Base-by-base conservation (phyloP, 2,888 invertebrate genomes). In the Pseudococcus jackbeardsleyi region DNA sequence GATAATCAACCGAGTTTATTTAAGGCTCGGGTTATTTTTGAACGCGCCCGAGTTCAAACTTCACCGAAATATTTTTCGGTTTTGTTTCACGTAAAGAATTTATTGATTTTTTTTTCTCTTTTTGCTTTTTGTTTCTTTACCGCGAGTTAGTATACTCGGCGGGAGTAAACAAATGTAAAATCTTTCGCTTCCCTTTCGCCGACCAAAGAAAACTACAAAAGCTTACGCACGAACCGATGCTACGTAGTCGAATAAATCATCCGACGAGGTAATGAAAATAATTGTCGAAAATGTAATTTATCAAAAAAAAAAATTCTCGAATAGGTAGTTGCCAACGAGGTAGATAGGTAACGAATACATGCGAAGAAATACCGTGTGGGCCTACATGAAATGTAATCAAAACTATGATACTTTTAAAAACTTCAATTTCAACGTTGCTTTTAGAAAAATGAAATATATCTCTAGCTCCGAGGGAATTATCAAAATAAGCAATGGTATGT, bases 1-100 rank as follows among this genome's bases (percentile, higher is more conserved):
- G 68, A 72, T 72, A 72, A 72, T 72, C 68, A 72, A 72, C 68
- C 68, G 68, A 72, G 68, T 72, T 72, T 72, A 72, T 72, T 72
- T 72, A 72, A 72, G 68, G 68, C 33, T 7, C 2, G 26, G 59
- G 68, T 72, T 72, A 72, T 72, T 72, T 72, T 72, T 72, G 68
- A 72, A 72, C 68, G 33, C 11, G 68, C 26, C 15, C 19, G 17
- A 15, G 22, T 72, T 12, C 33, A 26, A 33, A 33, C 26, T 33
- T 33, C 68, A 5, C 15, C 4, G 33, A 72, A 64, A 26, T 33
- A 72, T 72, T 72, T 33, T 72, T 72, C 68, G 68, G 33, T 72
- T 72, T 72, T 72, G 68, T 72, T 72, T 33, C 68, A 26, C 68
- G 33, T 33, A 12, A 72, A 72, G 68, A 72, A 72, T 72, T 72